These are phyloP conservation scores for Hydrozoanthus gracilis DNA, from an alignment of 92 coral and sea anemone species.

Conservation along the genomic window DNA sequence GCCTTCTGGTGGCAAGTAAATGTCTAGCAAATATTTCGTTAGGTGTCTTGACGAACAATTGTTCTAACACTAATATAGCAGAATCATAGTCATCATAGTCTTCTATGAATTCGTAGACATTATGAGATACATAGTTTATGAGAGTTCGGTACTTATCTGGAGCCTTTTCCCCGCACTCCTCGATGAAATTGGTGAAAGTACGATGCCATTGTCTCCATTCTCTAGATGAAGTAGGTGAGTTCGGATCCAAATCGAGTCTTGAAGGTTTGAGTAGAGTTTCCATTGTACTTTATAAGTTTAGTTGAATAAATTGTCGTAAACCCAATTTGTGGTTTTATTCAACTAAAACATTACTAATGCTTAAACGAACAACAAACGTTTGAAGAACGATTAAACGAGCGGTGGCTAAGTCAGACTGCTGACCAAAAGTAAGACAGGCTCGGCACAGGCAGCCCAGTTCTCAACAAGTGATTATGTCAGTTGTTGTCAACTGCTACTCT, in stretches of 20 bases:
- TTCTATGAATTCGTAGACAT: constrained; percentile 60
- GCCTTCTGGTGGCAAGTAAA: constrained; percentile 42
- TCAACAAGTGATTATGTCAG: too few relatives aligned
- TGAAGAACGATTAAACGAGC: too few relatives aligned
- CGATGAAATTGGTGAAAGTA: constrained; percentile 53
- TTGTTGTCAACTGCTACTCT: too few relatives aligned
- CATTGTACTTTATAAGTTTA: constrained; percentile 21
- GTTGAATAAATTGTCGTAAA: constrained; percentile 56
- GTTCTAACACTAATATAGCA: constrained; percentile 30
- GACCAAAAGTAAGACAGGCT: too few relatives aligned
- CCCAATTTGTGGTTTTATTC: too few relatives aligned
- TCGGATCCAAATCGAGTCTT: constrained; percentile 58
- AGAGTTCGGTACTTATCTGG: constrained; percentile 60
- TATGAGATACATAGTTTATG: constrained; percentile 56
- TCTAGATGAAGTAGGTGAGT: constrained; percentile 48
- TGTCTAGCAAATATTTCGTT: constrained; percentile 40
- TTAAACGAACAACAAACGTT: too few relatives aligned
- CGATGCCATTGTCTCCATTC: constrained; percentile 63
- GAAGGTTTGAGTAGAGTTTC: constrained; percentile 52
- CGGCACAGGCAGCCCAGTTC: too few relatives aligned
- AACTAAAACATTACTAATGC: too few relatives aligned
- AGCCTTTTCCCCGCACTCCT: constrained; percentile 54
- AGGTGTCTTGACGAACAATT: constrained; percentile 37
- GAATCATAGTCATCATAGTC: constrained; percentile 33
- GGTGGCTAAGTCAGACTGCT: too few relatives aligned